Evolutionary conservation across 2,888 invertebrate species (phyloP).

Genomic region (Andrena trimmerana): DNA sequence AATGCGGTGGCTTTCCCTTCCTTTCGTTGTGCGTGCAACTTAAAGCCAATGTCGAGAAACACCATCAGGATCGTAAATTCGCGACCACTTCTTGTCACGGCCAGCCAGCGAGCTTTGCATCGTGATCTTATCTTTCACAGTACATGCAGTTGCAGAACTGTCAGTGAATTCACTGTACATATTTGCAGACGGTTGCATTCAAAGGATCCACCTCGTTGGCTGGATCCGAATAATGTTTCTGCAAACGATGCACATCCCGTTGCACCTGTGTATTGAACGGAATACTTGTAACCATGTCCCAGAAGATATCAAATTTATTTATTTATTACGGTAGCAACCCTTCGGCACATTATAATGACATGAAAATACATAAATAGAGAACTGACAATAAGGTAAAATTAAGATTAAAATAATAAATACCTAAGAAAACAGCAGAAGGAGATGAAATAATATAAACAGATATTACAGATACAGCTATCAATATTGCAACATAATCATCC

Average conservation of each 20-base stretch:
- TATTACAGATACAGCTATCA: no score
- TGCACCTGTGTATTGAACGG: neutral
- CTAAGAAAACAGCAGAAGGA: no score
- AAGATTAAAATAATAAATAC: no score
- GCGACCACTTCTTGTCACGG: conserved; percentile 61
- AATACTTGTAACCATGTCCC: no score
- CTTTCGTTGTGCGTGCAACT: conserved; percentile 25
- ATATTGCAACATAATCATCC: no score
- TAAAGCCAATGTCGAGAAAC: conserved; percentile 27
- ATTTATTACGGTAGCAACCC: no score
- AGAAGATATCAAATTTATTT: no score
- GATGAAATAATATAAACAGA: neutral
- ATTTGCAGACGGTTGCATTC: conserved; percentile 23
- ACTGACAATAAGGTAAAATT: no score
- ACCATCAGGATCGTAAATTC: conserved; percentile 63
- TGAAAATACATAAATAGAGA: no score
- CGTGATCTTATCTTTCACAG: conserved; percentile 67
- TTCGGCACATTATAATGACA: no score
- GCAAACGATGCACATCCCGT: conserved; percentile 7
- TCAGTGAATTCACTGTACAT: conserved; percentile 21
- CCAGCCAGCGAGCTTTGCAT: conserved; percentile 59
- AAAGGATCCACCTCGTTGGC: conserved; percentile 41
- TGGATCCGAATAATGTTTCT: conserved; percentile 33
- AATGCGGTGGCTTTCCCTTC: neutral
- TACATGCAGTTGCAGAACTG: conserved; percentile 51